phyloP scores from a whole-genome alignment of 2,797 vertebrate species.

The Florisuga fusca region DNA sequence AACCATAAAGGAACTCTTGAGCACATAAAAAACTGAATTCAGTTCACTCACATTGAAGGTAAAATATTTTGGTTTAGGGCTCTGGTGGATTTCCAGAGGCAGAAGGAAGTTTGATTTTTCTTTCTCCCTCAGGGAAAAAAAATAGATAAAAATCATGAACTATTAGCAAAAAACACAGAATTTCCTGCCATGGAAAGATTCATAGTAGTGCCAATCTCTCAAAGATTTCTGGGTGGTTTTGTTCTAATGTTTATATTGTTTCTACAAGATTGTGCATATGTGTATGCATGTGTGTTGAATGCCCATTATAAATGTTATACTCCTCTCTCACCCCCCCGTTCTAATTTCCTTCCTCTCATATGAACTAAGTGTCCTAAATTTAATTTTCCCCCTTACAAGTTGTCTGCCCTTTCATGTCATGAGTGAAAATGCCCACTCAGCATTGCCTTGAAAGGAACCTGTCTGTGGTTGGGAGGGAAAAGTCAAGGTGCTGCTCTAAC shows the following conservation, averaged over 20 bases:
- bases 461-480: conserved; percentile 34
- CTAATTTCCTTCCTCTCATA: conserved; percentile 20
- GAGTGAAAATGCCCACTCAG: conserved; percentile 64
- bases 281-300: not conserved
- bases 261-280: not conserved
- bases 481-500: conserved; percentile 45
- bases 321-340: not conserved
- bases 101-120: not conserved
- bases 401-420: conserved; percentile 71
- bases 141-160: not conserved
- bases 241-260: not conserved
- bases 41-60: not conserved
- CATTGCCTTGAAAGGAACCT: conserved; percentile 62
- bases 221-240: not conserved
- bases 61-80: not conserved
- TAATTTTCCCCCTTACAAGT: conserved; percentile 63
- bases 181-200: not conserved
- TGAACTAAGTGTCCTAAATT: conserved; percentile 57
- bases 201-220: not conserved
- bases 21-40: not conserved
- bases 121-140: not conserved
- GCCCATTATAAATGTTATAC: not conserved
- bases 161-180: not conserved
- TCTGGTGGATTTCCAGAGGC: not conserved
- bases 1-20: not conserved